A percentile compares a stretch with the other conserved stretches of the same genome.
phyloP scores from a whole-genome alignment of 2,797 vertebrate species.

The Oophaga sylvatica region DNA sequence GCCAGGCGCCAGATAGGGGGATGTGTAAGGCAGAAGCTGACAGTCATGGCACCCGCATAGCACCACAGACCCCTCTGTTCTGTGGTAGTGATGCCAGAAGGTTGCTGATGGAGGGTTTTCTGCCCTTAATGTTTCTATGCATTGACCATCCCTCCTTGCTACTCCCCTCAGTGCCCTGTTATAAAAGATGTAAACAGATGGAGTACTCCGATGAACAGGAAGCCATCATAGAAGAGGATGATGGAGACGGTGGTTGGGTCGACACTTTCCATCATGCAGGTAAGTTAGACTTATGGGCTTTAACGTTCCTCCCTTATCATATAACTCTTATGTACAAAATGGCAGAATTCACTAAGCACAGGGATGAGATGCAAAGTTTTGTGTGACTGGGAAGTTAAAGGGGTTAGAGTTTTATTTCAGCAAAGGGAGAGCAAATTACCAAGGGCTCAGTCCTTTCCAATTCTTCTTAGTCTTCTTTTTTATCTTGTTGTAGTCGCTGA shows the following conservation, averaged over 20 bases:
- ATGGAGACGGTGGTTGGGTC: conserved; percentile 98
- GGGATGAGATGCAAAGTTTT: background rate
- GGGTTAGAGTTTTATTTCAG: background rate
- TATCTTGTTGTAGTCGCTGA: too few species aligned
- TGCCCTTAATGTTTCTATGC: background rate
- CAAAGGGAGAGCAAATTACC: too few species aligned
- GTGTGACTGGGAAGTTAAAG: background rate
- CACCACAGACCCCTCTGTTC: too few species aligned
- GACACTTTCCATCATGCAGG: conserved; percentile 96
- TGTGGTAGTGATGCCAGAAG: too few species aligned
- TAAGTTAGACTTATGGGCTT: conserved; percentile 65
- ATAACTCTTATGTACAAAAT: background rate
- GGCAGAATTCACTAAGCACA: background rate
- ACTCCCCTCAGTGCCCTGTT: conserved; percentile 86
- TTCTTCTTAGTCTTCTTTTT: too few species aligned
- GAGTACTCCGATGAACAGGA: conserved; percentile 98
- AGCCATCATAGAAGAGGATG: conserved; percentile 98
- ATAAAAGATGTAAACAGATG: conserved; percentile 99
- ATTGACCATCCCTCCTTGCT: background rate
- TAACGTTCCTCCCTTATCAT: background rate
- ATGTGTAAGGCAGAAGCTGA: too few species aligned
- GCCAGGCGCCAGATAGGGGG: too few species aligned
- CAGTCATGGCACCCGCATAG: too few species aligned
- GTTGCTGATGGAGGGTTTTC: too few species aligned
- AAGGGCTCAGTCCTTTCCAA: too few species aligned